Conservation (phyloP, 1,140 invertebrate genomes). For the Hycleus cichorii region DNA sequence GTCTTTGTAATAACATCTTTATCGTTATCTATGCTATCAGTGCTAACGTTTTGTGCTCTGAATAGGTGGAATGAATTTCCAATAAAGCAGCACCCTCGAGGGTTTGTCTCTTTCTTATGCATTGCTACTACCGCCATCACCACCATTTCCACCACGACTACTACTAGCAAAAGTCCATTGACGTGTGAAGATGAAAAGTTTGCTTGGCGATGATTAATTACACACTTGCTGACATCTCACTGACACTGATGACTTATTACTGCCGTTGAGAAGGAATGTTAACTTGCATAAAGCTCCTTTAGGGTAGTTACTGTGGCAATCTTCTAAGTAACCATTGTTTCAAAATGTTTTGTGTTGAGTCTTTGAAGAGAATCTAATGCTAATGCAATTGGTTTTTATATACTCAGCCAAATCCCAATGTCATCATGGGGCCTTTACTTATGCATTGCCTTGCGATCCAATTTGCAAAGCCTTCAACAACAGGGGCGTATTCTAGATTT, state of each 20-base stretch:
- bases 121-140: too few relatives aligned
- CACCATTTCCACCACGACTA: too few relatives aligned
- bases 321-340: constrained; percentile 27
- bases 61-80: constrained; percentile 14
- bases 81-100: not conserved
- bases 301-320: constrained; percentile 18
- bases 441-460: constrained; percentile 21
- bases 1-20: not conserved
- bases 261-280: constrained; percentile 13
- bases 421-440: constrained; percentile 20
- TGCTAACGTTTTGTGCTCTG: not conserved
- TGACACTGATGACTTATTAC: constrained; percentile 29
- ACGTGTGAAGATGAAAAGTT: constrained; percentile 18
- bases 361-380: constrained; percentile 25
- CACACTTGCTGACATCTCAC: constrained; percentile 19
- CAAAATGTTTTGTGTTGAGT: constrained; percentile 19
- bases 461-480: constrained; percentile 18
- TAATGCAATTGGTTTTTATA: constrained; percentile 31
- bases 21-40: too few relatives aligned
- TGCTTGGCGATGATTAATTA: constrained; percentile 26
- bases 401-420: constrained; percentile 25
- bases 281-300: constrained; percentile 14
- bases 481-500: constrained; percentile 13
- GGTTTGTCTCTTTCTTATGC: too few relatives aligned
- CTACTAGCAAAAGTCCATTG: constrained; percentile 2